Evolutionary conservation across 2,888 invertebrate genomes (phyloP).

Genomic region (Yponomeuta evonymella): DNA sequence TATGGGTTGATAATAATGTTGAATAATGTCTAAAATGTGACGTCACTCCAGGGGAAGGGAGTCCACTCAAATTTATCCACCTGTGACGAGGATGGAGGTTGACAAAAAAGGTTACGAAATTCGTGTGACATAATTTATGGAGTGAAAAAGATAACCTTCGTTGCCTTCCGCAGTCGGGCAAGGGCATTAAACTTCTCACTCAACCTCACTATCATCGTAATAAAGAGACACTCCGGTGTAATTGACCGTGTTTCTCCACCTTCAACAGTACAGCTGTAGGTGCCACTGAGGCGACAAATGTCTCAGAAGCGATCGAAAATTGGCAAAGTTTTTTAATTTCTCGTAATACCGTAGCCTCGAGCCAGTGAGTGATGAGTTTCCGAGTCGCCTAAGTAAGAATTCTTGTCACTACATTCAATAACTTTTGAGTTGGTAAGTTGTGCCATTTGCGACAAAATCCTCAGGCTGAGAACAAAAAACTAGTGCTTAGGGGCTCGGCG

Average conservation of each 20-base stretch:
- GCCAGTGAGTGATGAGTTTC: not conserved
- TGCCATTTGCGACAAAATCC: not conserved
- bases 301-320: slow-evolving; percentile 4
- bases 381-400: not conserved
- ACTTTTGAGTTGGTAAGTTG: slow-evolving; percentile 2
- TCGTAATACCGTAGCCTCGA: not conserved
- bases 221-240: no score
- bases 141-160: no score
- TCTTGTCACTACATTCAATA: slow-evolving; percentile 5
- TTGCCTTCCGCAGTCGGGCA: no score
- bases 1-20: no score
- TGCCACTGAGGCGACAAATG: not conserved
- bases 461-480: not conserved
- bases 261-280: not conserved
- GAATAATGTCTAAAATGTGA: no score
- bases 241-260: not conserved
- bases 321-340: slow-evolving; percentile 13
- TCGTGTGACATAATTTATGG: no score
- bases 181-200: no score
- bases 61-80: no score
- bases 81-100: no score
- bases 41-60: no score
- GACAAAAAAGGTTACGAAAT: no score
- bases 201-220: no score
- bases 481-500: not conserved